Evolutionary conservation across 2,113 vertebrate genomes (phyloP).

Genomic region (Coregonus clupeaformis): DNA sequence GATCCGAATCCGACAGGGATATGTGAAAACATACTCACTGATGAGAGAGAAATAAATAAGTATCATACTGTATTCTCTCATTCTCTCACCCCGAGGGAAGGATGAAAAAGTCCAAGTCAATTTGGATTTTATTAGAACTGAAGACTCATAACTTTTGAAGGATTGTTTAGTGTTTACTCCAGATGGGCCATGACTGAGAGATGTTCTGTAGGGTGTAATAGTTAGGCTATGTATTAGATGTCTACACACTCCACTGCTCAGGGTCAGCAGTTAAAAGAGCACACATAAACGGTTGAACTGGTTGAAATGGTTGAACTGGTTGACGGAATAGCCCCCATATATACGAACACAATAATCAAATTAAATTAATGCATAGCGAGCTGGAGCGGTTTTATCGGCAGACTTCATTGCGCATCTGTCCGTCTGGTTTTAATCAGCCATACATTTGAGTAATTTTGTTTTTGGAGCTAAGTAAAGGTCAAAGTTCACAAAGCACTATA

Average conservation of each 20-base stretch:
- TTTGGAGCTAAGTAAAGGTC: conserved; percentile 16
- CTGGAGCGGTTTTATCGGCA: conserved; percentile 38
- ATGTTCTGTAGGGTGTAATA: neutral
- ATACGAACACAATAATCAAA: conserved; percentile 62
- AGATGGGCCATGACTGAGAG: conserved; percentile 6
- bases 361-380: conserved; percentile 56
- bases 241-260: conserved; percentile 50
- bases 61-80: neutral
- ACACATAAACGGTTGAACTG: conserved; percentile 52
- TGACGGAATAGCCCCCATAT: conserved; percentile 43
- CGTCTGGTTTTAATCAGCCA: conserved; percentile 58
- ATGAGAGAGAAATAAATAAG: neutral
- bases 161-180: conserved; percentile 16
- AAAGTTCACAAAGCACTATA: conserved; percentile 43
- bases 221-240: conserved; percentile 19
- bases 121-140: conserved; percentile 48
- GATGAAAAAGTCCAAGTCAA: neutral
- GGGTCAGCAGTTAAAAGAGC: conserved; percentile 46
- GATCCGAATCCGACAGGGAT: neutral
- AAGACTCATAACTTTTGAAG: conserved; percentile 40
- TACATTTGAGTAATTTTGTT: conserved; percentile 44
- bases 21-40: neutral
- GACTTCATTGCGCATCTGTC: conserved; percentile 44
- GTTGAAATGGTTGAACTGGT: conserved; percentile 33
- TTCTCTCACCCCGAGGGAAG: neutral